Evolutionary conservation across 1,140 invertebrate genomes (phyloP), one percentile per base, ranked within the genome.

Genomic region (Heliconius congener): DNA sequence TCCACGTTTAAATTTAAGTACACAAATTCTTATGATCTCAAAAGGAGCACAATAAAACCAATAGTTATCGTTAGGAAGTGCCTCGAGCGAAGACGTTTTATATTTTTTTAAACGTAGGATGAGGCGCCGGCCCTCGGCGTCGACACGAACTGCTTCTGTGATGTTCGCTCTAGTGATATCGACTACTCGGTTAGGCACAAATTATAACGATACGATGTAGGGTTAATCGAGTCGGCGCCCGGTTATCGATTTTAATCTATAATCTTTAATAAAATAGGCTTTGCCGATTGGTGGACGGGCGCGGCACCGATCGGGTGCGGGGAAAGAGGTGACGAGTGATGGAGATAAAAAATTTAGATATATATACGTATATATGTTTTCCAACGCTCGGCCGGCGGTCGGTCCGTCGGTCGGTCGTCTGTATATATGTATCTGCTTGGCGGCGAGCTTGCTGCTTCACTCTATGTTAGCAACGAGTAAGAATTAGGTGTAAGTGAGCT

Each of bases 91-190:
- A 39, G 71, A 42, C 88, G 89, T 93, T 94, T 94, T 92, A 91
- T 93, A 93, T 93, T 87, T 93, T 90, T 92, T 93, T 92, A 90
- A 89, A 87, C 74, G 86, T 85, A 86, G 86, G 83, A 73, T 72
- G 81, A 78, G 83, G 85, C 86, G 87, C 84, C 84, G 85, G 85
- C 83, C 83, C 87, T 87, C 82, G 82, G 90, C 88, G 87, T 90
- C 82, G 87, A 91, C 87, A 93, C 91, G 83, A 89, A 86, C 84
- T 85, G 92, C 92, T 94, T 94, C 90, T 94, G 92, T 92, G 91
- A 93, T 94, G 91, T 91, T 89, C 86, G 91, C 91, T 92, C 83
- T 91, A 92, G 91, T 88, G 86, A 88, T 89, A 89, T 85, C 85
- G 86, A 81, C 78, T 81, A 83, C 82, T 88, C 84, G 87, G 79